Evolutionary conservation across 2,797 vertebrate genomes (phyloP).

Genomic region (Coranthus polyacanthus): DNA sequence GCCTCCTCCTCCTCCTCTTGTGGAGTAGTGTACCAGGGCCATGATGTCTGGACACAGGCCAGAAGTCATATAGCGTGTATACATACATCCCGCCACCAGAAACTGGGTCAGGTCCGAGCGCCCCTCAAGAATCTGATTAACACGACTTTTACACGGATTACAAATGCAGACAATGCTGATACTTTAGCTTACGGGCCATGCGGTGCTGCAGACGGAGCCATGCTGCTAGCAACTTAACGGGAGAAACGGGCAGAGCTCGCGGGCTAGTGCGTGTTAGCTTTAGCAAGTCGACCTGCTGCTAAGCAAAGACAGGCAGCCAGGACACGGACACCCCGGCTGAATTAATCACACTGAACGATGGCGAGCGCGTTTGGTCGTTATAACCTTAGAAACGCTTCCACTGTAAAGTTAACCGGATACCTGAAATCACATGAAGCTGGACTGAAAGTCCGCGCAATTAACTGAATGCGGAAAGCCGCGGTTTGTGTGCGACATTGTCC

Average conservation of each 20-base stretch:
- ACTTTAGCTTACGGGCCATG: neutral
- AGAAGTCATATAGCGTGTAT: slow-evolving; percentile 15
- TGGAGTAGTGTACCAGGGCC: slow-evolving; percentile 6
- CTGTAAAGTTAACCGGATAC: neutral
- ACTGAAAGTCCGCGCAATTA: neutral
- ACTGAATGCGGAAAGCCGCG: slow-evolving; percentile 11
- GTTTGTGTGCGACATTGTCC: slow-evolving; percentile 27
- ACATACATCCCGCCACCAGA: slow-evolving; percentile 30
- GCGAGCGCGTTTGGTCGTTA: too few species aligned
- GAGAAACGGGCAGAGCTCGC: neutral
- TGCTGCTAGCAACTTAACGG: neutral
- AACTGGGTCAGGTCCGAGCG: slow-evolving; percentile 52
- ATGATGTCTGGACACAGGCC: slow-evolving; percentile 45
- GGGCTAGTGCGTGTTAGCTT: slow-evolving; percentile 48
- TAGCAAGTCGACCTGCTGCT: slow-evolving; percentile 43
- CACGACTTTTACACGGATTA: neutral
- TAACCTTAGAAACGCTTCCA: too few species aligned
- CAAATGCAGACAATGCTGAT: neutral
- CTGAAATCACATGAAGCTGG: neutral
- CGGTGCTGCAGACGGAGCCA: too few species aligned
- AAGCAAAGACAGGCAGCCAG: neutral
- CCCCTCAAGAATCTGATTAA: slow-evolving; percentile 4
- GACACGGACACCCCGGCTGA: too few species aligned
- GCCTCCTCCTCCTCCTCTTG: slow-evolving; percentile 19
- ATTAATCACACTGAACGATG: too few species aligned